Evolutionary conservation across 2,797 vertebrate genomes (phyloP), one percentile per base, ranked within the genome.

Genomic region (Betta splendens): DNA sequence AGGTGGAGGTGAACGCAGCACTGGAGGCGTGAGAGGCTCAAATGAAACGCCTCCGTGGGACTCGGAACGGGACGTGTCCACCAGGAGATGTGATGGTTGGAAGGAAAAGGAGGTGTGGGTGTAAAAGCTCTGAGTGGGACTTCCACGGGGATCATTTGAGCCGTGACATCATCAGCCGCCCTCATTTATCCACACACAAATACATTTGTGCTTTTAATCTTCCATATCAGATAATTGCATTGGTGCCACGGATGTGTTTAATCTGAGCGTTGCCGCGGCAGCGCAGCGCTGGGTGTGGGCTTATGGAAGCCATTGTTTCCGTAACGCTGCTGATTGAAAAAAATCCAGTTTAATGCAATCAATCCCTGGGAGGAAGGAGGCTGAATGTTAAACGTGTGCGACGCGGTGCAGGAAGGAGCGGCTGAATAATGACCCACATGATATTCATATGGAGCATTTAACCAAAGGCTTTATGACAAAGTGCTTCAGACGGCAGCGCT

Each of bases 161-260:
- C 49, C 1, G 66, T 28, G 31, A 26, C 70, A 50, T 64, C 46
- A 44, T 58, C 51, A 7, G 52, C 45, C 28, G 23, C 28, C 5
- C 9, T 1, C 9, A 13, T 46, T 67, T 62, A 70, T 84, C 75
- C 52, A 16, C 43, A 11, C 39, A 49, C 18, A 69, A 77, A 86
- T 29, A 58, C 2, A 58, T 44, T 77, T 64, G 44, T 23, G 51
- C 62, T 73, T 71, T 69, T 75, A 75, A 77, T 80, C 76, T 81
- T 21, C 37, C 55, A 3, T 74, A 84, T 83, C 80, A 79, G 76
- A 84, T 83, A 83, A 88, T 81, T 84, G 78, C 69, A 4, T 56
- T 22, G 47, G 74, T 59, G 13, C 64, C 20, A 18, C 38, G 66
- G 67, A 80, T 76, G 47, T 64, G 72, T 75, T 75, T 52, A 62